These are phyloP conservation scores for Rhagologus leucostigma DNA, from an alignment of 2,113 vertebrate genomes.

Conservation along the genomic window DNA sequence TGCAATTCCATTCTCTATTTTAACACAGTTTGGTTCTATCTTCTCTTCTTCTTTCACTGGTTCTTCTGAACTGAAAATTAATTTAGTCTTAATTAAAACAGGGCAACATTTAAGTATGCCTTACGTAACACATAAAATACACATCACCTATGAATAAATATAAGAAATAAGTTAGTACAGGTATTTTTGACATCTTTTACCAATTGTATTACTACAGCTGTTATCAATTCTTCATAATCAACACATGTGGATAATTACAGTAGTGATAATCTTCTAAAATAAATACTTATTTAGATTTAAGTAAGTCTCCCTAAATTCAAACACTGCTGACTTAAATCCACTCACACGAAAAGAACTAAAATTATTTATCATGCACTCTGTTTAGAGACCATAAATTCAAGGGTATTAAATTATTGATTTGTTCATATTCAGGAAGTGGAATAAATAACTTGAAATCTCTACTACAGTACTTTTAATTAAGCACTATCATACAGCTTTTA, in stretches of 20 bases:
- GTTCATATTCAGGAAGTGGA: neutral
- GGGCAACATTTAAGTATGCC: neutral
- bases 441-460: neutral
- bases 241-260: neutral
- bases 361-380: neutral
- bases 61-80: conserved; percentile 61
- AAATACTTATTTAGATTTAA: neutral
- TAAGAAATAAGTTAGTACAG: neutral
- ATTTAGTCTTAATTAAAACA: neutral
- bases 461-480: neutral
- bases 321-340: neutral
- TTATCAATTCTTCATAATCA: neutral
- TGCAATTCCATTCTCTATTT: conserved; percentile 85
- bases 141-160: neutral
- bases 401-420: neutral
- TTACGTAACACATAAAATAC: neutral
- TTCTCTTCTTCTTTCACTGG: conserved; percentile 74
- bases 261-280: neutral
- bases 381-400: neutral
- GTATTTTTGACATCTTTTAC: neutral
- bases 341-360: neutral
- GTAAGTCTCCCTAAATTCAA: neutral
- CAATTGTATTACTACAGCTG: neutral
- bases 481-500: neutral
- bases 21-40: conserved; percentile 72